phyloP scores from a whole-genome alignment of 92 coral and sea anemone genomes.

The Porites evermanni region DNA sequence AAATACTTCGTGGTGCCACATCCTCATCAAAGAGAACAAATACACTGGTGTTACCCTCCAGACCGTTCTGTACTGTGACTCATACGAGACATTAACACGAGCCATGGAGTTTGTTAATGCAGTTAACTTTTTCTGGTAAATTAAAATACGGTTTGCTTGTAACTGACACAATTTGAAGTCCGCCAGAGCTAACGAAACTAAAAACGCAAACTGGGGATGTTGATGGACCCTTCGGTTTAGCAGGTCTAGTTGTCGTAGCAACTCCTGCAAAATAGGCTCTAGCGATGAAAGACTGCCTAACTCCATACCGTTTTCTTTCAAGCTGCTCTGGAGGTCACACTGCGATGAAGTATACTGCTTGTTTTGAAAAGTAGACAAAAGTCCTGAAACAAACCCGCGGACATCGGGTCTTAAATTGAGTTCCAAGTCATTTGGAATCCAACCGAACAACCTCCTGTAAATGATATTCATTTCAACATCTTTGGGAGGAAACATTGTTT shows the following conservation, averaged over 20 bases:
- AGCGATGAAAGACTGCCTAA: no score
- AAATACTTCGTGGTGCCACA: constrained; percentile 8
- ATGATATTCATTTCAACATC: constrained; percentile 5
- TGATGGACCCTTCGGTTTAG: no score
- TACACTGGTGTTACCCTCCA: not conserved
- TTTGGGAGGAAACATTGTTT: constrained; percentile 16
- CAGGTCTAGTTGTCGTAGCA: not conserved
- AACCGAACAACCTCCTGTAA: constrained; percentile 20
- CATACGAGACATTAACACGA: no score
- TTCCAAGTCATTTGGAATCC: constrained; percentile 10
- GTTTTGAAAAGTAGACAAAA: not conserved
- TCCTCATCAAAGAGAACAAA: constrained; percentile 14
- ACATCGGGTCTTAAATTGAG: constrained; percentile 17
- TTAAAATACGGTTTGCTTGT: not conserved
- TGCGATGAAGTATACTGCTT: not conserved
- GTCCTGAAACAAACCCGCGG: constrained; percentile 3
- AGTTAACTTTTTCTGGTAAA: not conserved
- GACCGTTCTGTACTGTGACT: not conserved
- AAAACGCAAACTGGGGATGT: no score
- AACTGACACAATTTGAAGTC: not conserved
- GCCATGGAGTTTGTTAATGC: no score
- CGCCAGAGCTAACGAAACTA: not conserved
- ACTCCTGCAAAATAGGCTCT: not conserved
- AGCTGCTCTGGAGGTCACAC: no score
- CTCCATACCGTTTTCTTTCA: no score